phyloP scores from a whole-genome alignment of 92 coral and sea anemone species.

The Scolanthus callimorphus region DNA sequence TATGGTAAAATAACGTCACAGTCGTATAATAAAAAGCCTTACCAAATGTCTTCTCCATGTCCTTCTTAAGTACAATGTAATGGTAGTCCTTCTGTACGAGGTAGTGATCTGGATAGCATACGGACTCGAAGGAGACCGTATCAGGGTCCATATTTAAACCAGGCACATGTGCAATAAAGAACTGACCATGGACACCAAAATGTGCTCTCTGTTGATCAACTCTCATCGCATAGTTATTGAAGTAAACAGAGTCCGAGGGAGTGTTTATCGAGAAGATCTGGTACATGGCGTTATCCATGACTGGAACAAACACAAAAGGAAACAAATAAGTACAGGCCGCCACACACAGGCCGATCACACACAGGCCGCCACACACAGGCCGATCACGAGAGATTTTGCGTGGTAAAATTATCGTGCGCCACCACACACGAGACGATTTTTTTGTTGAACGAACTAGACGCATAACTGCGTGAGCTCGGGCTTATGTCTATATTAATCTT shows the following conservation, averaged over 20 bases:
- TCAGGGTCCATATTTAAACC: slow-evolving; percentile 77
- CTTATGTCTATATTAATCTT: too few species aligned
- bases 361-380: too few species aligned
- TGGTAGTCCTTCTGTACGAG: slow-evolving; percentile 56
- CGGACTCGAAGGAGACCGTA: slow-evolving; percentile 84
- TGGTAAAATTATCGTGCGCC: too few species aligned
- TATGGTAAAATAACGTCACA: too few species aligned
- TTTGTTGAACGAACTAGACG: too few species aligned
- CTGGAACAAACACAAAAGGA: too few species aligned
- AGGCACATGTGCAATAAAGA: slow-evolving; percentile 84
- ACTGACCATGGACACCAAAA: slow-evolving; percentile 62
- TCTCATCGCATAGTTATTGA: slow-evolving; percentile 44
- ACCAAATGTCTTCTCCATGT: slow-evolving; percentile 55
- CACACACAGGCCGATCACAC: too few species aligned
- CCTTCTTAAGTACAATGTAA: slow-evolving; percentile 34
- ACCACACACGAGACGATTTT: too few species aligned
- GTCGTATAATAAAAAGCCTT: too few species aligned
- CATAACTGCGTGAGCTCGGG: too few species aligned
- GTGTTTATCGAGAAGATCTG: slow-evolving; percentile 71
- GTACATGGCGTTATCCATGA: slow-evolving; percentile 62
- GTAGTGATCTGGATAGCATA: slow-evolving; percentile 70
- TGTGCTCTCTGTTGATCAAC: slow-evolving; percentile 35
- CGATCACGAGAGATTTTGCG: too few species aligned
- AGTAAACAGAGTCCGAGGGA: slow-evolving; percentile 56
- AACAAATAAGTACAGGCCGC: too few species aligned